Percentiles rank a stretch among this genome's conserved stretches.
Conservation (phyloP, 1,140 invertebrate genomes). For the Dreissena polymorpha region DNA sequence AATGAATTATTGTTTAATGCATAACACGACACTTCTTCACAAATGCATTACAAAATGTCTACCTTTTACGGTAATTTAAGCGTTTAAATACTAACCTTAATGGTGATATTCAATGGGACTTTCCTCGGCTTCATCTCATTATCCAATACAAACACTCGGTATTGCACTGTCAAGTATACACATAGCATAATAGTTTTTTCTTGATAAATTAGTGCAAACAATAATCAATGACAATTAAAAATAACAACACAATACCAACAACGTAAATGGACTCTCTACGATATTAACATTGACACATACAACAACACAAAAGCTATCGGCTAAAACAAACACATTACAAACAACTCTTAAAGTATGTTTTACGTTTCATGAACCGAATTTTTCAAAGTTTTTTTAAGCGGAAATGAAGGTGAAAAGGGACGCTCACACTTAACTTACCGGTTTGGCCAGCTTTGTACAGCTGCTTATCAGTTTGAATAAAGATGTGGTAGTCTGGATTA, state of each 20-base stretch:
- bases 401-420: not conserved
- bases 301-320: not conserved
- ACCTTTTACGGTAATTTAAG: no score
- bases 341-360: not conserved
- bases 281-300: not conserved
- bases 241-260: not conserved
- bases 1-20: no score
- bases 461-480: slow-evolving; percentile 48
- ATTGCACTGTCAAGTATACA: slow-evolving; percentile 23
- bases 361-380: not conserved
- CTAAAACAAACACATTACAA: not conserved
- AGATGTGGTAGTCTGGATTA: slow-evolving; percentile 3
- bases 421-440: not conserved
- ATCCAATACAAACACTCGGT: slow-evolving; percentile 44
- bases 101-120: slow-evolving; percentile 3
- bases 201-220: not conserved
- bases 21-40: no score
- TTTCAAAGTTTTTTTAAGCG: not conserved
- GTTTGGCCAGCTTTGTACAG: slow-evolving; percentile 38
- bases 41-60: no score
- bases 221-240: not conserved
- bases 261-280: not conserved
- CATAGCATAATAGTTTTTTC: not conserved
- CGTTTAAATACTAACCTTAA: slow-evolving; percentile 1
- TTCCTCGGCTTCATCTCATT: slow-evolving; percentile 47